These are phyloP conservation scores for Melanerpes aurifrons DNA, from an alignment of 2,113 vertebrate genomes.

Conservation along the genomic window DNA sequence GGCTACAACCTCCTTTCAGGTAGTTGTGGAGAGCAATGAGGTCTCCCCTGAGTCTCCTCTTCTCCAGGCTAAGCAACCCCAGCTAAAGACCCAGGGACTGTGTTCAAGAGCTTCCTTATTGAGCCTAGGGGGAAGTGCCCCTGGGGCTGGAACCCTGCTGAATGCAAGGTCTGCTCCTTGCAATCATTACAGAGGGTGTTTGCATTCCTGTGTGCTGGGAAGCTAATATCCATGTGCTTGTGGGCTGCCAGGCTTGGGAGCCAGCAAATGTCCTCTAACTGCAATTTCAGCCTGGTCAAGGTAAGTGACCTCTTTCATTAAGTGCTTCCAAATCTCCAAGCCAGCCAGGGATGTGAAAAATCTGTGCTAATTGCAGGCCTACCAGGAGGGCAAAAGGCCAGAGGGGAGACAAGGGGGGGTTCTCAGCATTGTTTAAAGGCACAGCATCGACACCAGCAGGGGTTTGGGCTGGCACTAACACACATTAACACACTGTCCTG, in stretches of 20 bases:
- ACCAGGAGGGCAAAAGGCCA: constrained; percentile 66
- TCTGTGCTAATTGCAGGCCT: constrained; percentile 75
- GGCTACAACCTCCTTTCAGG: no score
- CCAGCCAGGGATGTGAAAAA: constrained; percentile 72
- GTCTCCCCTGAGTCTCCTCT: no score
- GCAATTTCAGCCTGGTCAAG: constrained; percentile 78
- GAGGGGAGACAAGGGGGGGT: background rate
- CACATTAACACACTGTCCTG: background rate
- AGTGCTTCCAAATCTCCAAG: constrained; percentile 75
- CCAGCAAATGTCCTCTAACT: constrained; percentile 67
- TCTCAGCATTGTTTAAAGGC: constrained; percentile 56
- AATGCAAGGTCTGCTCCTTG: background rate
- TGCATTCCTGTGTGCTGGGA: background rate
- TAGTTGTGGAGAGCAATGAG: no score
- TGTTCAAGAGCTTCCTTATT: background rate
- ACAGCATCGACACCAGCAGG: background rate
- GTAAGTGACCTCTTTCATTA: constrained; percentile 81
- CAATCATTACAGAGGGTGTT: background rate
- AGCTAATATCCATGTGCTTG: constrained; percentile 69
- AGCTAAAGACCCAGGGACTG: background rate
- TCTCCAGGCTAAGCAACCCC: background rate
- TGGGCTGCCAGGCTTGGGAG: constrained; percentile 40
- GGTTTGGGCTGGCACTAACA: background rate
- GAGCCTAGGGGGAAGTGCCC: background rate
- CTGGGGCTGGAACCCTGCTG: accelerated